Evolutionary conservation across 1,140 invertebrate species (phyloP), one percentile per base, ranked within the genome.

Genomic region (Hesperophylax magnus): DNA sequence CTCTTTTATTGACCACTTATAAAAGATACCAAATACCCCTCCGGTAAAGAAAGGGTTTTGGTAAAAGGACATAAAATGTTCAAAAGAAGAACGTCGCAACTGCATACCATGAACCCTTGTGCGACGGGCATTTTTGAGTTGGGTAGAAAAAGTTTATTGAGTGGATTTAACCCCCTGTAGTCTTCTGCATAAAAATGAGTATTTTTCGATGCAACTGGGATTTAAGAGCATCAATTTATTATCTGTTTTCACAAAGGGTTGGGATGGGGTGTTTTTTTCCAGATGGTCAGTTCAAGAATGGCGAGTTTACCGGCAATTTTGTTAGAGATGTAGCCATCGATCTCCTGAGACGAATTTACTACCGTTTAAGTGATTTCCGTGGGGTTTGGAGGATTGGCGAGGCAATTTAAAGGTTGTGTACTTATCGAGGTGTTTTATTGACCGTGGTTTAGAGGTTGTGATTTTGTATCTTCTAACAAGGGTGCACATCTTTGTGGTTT

Each of bases 1-100:
- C 56, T 65, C 81, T 79, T 82, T 82, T 82, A 82, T 82, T 82
- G 81, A 82, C 81, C 81, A 82, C 81, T 82, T 82, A 82, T 75
- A 82, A 74, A 72, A 72, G 20, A 72, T 47, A 72, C 69, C 39
- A 47, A 47, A 47, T 39, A 71, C 67, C 52, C 77, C 69, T 47
- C 67, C 58, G 39, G 69, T 58, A 74, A 58, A 67, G 69, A 78
- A 82, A 82, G 81, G 81, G 81, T 78, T 82, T 75, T 52, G 39
- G 39, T 31, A 53, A 74, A 78, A 75, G 58, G 60, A 60, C 53
- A 56, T 52, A 71, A 72, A 65, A 78, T 63, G 24, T n/a, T 63
- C 11, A 47, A 52, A 52, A 24, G 63, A 34, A 67, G 31, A 67
- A 67, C 63, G 67, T 47, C 67, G n/a, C 9, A 71, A 52, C 31